Base-by-base conservation (phyloP, 2,888 invertebrate species). In the Xanthia togata region DNA sequence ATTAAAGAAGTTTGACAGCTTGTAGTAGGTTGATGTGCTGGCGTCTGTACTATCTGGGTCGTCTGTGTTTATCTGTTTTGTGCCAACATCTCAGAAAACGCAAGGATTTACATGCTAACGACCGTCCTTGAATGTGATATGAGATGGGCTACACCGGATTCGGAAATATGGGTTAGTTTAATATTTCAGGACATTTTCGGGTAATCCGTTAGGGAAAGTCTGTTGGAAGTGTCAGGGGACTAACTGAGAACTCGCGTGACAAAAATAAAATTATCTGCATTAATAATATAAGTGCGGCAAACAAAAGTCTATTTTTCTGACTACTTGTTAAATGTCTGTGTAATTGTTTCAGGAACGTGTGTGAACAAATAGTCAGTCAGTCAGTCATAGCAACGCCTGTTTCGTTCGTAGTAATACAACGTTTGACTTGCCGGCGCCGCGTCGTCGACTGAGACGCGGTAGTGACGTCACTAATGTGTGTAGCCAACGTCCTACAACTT, bases 41-140 rank as follows among this genome's bases (percentile, higher is more conserved):
- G n/a, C n/a, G n/a, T n/a, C n/a, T n/a, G n/a, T 57, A 17, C 47
- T 23, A 53, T 26, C 23, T 60, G 23, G n/a, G 8, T 31, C 44
- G 59, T 82, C 63, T 79, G 50, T 0, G 1, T 57, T 8, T 2
- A 31, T 47, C 53, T 60, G n/a, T 59, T 11, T 35, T 14, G 31
- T 83, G 50, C 4, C 8, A 12, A n/a, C 9, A 50, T 57, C 20
- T 62, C 20, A 9, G 23, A 53, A 62, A 67, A 67, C 41, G 60
- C 1, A 17, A 62, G 41, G 71, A 50, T 83, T 67, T 55, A 17
- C 47, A 62, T 67, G 62, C 26, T 63, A 78, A 80, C 70, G 83
- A 57, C 67, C 67, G 65, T 1, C 78, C 70, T 80, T 80, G 78
- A 57, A 71, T 83, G n/a, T 50, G 35, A n/a, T 70, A 80, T 17